Evolutionary conservation across 2,888 invertebrate genomes (phyloP), one percentile per base, ranked within the genome.

Genomic region (Sclerodermus sp.): DNA sequence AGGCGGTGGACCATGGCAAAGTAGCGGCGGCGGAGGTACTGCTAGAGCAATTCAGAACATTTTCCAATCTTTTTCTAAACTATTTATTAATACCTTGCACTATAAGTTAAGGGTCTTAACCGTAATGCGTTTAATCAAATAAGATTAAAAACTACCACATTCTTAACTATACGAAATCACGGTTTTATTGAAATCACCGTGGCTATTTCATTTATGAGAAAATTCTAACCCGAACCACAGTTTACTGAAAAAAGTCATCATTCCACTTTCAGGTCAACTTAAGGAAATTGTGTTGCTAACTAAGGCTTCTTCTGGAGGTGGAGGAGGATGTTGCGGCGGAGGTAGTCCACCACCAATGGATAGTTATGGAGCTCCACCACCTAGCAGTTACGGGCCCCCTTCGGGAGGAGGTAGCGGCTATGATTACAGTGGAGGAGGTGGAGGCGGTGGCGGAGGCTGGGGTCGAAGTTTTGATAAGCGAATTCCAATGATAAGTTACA

Each of bases 381-480:
- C 66, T 2, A 65, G 55, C 29, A 68, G 71, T 51, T 71, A 71
- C 23, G 68, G 73, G 42, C 49, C 67, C 12, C 74, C 72, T 49
- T 66, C 68, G 36, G 59, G 62, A 9, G 80, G 80, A 5, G 71
- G 68, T 23, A 64, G 69, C 1, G 69, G 69, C 13, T 68, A 68
- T 36, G 73, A 82, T 77, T 67, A 80, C 74, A 42, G 67, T 67
- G 48, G 50, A 1, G 75, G 73, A 14, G 69, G 69, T 1, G 79
- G 79, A 0, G 79, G 76, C 1, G 66, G 68, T 1, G 66, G 70
- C 5, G 71, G 73, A 2, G 23, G 23, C 8, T 83, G 82, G 75
- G 82, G 82, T 42, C 79, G 83, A 41, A 82, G 82, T 63, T 81
- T 82, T 44, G 77, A 76, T 48, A 69, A 79, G 49, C 58, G 60